phyloP scores from a whole-genome alignment of 2,113 vertebrate species.

The Caranx ignobilis region DNA sequence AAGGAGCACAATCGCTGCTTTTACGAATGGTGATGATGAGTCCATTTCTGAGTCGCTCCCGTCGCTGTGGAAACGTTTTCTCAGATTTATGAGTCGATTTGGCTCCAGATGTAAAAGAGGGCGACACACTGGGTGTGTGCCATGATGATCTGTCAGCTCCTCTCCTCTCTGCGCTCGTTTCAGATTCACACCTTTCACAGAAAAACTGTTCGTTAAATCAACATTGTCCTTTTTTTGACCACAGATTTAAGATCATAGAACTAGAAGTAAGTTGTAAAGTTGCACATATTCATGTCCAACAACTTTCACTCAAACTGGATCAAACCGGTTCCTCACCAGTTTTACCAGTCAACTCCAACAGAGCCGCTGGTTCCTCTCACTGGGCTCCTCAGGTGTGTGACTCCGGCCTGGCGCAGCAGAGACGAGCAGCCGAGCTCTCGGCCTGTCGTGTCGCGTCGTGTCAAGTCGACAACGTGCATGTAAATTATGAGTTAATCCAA shows the following conservation, averaged over 20 bases:
- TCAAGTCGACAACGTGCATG: too few relatives aligned
- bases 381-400: not conserved
- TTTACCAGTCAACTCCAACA: not conserved
- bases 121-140: not conserved
- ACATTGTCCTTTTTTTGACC: too few relatives aligned
- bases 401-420: not conserved
- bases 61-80: not conserved
- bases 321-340: too few relatives aligned
- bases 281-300: too few relatives aligned
- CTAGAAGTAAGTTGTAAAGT: too few relatives aligned
- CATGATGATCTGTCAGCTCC: not conserved
- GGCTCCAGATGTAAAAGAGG: not conserved
- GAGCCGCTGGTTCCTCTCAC: not conserved
- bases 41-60: not conserved
- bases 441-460: not conserved
- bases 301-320: not conserved
- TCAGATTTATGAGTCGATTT: slow-evolving; percentile 3
- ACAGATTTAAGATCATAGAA: too few relatives aligned
- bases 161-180: not conserved
- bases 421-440: not conserved
- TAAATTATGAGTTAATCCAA: not conserved
- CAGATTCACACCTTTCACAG: not conserved
- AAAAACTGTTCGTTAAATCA: not conserved
- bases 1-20: not conserved
- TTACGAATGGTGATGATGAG: not conserved